Evolutionary conservation across 1,140 invertebrate genomes (phyloP).

Genomic region (Bombus ignitus): DNA sequence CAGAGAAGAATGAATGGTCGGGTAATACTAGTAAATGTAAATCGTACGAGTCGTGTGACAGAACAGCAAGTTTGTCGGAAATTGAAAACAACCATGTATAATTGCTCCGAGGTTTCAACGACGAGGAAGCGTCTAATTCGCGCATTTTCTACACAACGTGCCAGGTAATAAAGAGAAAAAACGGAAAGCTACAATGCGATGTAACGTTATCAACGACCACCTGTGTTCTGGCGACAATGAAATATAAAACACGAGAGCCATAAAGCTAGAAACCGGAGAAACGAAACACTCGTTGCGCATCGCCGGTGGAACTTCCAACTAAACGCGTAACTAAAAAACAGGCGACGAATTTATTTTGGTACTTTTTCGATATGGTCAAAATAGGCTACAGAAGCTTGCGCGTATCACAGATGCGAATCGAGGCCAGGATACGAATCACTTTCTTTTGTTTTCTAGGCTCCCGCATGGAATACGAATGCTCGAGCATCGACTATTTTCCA

Average conservation of each 20-base stretch:
- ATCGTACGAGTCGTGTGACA: background rate
- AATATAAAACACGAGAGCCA: conserved; percentile 7
- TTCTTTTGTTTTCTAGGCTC: conserved; percentile 63
- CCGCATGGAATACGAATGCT: conserved; percentile 85
- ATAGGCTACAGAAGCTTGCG: background rate
- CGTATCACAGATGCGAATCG: background rate
- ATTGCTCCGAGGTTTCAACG: background rate
- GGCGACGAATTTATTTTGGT: background rate
- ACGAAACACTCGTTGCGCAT: too few species aligned
- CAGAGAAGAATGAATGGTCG: background rate
- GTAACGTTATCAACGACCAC: background rate
- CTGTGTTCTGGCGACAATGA: background rate
- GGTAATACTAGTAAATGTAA: background rate
- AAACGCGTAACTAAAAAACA: background rate
- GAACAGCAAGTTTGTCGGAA: background rate
- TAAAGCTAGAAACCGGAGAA: background rate
- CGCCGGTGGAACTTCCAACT: background rate
- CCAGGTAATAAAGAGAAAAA: background rate
- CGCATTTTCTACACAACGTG: too few species aligned
- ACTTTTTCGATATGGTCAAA: background rate
- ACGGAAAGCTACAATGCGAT: background rate
- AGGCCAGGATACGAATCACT: conserved; percentile 5
- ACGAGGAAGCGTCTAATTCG: background rate
- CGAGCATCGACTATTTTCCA: conserved; percentile 93
- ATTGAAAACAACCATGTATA: background rate